A percentile compares a stretch with the other conserved stretches of the same genome.
These are phyloP conservation scores for Labeo rohita DNA, from an alignment of 2,113 vertebrate species.

Conservation along the genomic window DNA sequence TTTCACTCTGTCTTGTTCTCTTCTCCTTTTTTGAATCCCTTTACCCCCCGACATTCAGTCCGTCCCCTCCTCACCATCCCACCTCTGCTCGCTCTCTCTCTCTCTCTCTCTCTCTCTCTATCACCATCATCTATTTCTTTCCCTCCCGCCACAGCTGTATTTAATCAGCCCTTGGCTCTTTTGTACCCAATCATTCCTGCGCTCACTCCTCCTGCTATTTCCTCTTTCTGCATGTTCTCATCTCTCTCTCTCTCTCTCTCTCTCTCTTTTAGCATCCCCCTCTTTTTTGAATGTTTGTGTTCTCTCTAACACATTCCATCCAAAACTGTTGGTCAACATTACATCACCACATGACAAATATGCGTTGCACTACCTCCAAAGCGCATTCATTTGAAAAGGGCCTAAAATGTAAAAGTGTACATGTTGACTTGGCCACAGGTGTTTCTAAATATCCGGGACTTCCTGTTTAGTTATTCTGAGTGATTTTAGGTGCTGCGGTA, in stretches of 20 bases:
- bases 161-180: conserved; percentile 51
- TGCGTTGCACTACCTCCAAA: background rate
- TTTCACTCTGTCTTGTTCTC: conserved; percentile 27
- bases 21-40: conserved; percentile 37
- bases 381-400: background rate
- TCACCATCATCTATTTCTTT: background rate
- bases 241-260: conserved; percentile 35
- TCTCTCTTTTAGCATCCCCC: conserved; percentile 48
- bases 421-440: background rate
- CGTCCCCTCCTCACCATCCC: background rate
- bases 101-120: conserved; percentile 13
- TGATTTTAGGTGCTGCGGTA: background rate
- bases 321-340: conserved; percentile 42
- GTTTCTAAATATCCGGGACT: conserved; percentile 1
- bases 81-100: background rate
- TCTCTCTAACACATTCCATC: conserved; percentile 49
- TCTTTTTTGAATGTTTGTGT: conserved; percentile 59
- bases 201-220: conserved; percentile 44
- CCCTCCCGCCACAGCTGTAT: conserved; percentile 53
- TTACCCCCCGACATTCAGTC: conserved; percentile 47
- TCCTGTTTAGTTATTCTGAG: conserved; percentile 25
- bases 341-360: background rate
- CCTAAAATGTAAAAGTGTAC: background rate
- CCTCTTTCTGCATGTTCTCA: conserved; percentile 43
- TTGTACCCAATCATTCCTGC: conserved; percentile 49